These are phyloP conservation scores for Pogonocichla stellata DNA, from an alignment of 2,113 vertebrate species.

Conservation along the genomic window DNA sequence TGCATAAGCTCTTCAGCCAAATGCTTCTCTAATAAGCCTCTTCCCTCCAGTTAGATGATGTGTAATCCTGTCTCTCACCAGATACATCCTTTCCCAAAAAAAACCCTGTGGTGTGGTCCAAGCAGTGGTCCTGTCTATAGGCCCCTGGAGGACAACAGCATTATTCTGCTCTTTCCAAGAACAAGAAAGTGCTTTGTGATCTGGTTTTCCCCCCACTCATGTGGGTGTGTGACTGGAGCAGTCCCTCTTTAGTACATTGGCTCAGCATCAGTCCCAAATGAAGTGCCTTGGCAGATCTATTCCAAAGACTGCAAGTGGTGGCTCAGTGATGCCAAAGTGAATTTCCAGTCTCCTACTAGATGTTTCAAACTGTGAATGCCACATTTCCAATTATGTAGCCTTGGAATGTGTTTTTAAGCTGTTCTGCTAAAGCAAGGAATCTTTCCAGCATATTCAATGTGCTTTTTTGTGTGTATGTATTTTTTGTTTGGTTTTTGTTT, in stretches of 20 bases:
- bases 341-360: neutral
- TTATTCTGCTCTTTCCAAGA: neutral
- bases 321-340: neutral
- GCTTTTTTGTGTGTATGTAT: neutral
- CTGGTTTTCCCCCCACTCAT: neutral
- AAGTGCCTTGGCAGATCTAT: neutral
- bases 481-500: neutral
- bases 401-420: neutral
- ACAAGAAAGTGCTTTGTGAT: neutral
- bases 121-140: neutral
- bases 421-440: neutral
- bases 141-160: accelerated
- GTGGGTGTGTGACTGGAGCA: neutral
- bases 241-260: neutral
- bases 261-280: neutral
- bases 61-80: neutral
- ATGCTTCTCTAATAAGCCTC: neutral
- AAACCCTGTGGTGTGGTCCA: accelerated
- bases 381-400: neutral
- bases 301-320: neutral
- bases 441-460: neutral
- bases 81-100: neutral
- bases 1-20: neutral
- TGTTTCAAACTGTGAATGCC: neutral
- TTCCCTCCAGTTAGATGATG: neutral